Evolutionary conservation across 2,888 invertebrate species (phyloP).

Genomic region (Mactromeris polynyma): DNA sequence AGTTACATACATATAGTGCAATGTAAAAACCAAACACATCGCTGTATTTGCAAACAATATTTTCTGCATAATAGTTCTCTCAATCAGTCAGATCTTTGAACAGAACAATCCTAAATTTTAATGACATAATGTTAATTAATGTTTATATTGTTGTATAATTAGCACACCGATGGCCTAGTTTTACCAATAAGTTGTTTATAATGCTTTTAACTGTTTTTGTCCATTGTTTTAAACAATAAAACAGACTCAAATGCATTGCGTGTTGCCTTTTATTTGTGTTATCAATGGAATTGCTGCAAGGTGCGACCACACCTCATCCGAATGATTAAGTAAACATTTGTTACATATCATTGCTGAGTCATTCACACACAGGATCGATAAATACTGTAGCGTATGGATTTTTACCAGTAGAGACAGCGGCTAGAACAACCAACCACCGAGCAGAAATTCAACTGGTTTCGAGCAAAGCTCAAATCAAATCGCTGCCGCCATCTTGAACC

Average conservation of each 20-base stretch:
- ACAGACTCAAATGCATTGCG: neutral
- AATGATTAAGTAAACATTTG: no score
- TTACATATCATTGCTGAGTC: no score
- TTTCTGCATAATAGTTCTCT: neutral
- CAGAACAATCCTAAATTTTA: neutral
- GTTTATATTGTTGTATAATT: neutral
- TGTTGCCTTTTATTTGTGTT: neutral
- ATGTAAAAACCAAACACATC: neutral
- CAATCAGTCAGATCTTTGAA: neutral
- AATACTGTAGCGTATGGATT: no score
- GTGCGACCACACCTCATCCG: no score
- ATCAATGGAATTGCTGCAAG: no score
- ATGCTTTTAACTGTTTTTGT: neutral
- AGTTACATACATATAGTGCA: neutral
- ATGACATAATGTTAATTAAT: neutral
- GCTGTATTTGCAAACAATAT: neutral
- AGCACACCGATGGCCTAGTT: neutral
- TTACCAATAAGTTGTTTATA: neutral
- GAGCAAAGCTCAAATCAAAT: no score
- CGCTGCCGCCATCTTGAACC: no score
- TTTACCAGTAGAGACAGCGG: no score
- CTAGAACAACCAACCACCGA: no score
- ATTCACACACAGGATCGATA: no score
- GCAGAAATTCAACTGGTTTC: no score
- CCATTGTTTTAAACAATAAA: conserved; percentile 2